phyloP scores from a whole-genome alignment of 2,113 vertebrate species.

The Junco hyemalis region DNA sequence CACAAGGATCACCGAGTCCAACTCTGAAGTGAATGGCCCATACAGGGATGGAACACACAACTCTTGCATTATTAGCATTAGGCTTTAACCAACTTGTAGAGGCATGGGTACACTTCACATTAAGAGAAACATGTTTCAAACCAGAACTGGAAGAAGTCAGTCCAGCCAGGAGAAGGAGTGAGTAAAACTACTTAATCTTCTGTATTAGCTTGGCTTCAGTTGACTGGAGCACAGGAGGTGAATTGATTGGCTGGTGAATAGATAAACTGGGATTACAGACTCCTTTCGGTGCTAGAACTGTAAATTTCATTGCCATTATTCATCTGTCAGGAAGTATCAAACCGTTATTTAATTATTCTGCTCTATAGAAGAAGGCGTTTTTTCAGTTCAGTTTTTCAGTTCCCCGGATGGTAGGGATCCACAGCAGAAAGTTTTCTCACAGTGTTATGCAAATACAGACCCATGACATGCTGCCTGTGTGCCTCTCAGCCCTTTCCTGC shows the following conservation, averaged over 20 bases:
- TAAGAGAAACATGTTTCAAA: neutral
- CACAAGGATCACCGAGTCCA: neutral
- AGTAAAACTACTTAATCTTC: neutral
- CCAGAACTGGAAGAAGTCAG: neutral
- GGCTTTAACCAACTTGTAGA: neutral
- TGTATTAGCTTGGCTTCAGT: neutral
- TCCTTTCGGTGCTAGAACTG: constrained; percentile 9
- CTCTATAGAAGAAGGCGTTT: neutral
- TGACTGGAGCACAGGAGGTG: neutral
- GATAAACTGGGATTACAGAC: neutral
- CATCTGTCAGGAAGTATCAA: neutral
- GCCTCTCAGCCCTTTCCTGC: neutral
- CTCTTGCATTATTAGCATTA: neutral
- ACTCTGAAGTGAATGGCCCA: neutral
- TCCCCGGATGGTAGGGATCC: neutral
- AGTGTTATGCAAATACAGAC: neutral
- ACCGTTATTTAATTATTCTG: neutral
- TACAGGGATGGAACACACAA: neutral
- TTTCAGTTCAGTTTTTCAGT: neutral
- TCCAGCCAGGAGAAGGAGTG: neutral
- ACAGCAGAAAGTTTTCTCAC: neutral
- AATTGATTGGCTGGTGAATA: neutral
- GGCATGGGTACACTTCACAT: neutral
- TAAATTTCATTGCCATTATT: neutral
- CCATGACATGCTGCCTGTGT: neutral